Evolutionary conservation across 2,888 invertebrate genomes (phyloP), one percentile per base, ranked within the genome.

Genomic region (Galerucella pusilla): DNA sequence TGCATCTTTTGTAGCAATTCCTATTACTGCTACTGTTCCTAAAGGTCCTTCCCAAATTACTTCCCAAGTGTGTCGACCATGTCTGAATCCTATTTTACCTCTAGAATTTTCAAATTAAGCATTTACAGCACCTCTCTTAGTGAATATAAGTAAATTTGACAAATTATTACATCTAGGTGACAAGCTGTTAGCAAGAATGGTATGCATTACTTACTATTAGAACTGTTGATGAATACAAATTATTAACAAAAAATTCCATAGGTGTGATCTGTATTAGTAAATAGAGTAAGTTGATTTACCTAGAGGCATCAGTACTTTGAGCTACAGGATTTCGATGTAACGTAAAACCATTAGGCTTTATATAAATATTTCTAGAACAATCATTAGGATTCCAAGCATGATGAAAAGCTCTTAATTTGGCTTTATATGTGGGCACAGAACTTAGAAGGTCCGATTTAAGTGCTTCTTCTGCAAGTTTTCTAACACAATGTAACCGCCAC

Each of bases 351-450:
- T 97, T 98, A 42, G 96, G 94, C 89, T 97, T 98, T 71, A 99
- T 94, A 87, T 96, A 98, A 86, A 98, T 95, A 89, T 99, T 98
- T 86, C 97, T 92, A 68, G 98, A 99, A 87, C 98, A 97, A 88
- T 99, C 99, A 86, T 95, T 94, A 11, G 97, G 96, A 88, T 97
- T 99, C 99, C 99, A 99, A 0, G 98, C 95, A 88, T 97, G 96
- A 86, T 94, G 94, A 88, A 94, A 97, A 14, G 99, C 98, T 84
- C 96, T 91, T 79, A 99, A 90, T 90, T 98, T 98, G 35, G 96
- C 93, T 90, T 97, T 98, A 86, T 95, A 97, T 6, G 97, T 96
- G 73, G 94, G 93, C 80, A 97, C 93, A 79, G 96, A 95, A 64
- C 94, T 93, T 71, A 99, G 90, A 83, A 99, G 90, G 88, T 97